phyloP scores from a whole-genome alignment of 1,140 invertebrate species.

The Popillia japonica region DNA sequence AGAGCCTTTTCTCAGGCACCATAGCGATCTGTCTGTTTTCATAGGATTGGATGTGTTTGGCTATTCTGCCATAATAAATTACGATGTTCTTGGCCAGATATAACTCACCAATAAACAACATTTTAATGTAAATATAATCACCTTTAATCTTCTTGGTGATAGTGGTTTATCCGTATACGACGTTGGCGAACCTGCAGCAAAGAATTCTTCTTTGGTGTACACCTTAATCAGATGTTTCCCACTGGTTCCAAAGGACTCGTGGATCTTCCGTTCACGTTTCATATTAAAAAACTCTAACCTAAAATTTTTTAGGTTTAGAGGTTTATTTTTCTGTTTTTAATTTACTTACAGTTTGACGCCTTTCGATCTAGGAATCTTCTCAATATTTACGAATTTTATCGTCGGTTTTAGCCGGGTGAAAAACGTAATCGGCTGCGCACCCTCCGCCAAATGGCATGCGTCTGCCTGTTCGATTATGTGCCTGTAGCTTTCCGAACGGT shows the following conservation, averaged over 20 bases:
- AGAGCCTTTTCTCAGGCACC: too few species aligned
- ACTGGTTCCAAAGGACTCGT: conserved; percentile 58
- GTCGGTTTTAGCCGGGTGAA: conserved; percentile 66
- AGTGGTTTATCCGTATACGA: conserved; percentile 57
- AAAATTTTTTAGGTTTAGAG: too few species aligned
- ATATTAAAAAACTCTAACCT: conserved; percentile 65
- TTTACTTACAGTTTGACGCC: conserved; percentile 58
- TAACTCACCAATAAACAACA: too few species aligned
- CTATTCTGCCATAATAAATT: too few species aligned
- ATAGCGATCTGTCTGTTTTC: too few species aligned
- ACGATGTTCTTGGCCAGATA: too few species aligned
- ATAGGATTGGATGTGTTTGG: too few species aligned
- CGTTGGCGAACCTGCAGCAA: conserved; percentile 54
- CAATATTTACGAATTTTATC: conserved; percentile 58
- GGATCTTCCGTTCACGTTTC: conserved; percentile 60
- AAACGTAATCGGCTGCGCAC: conserved; percentile 63
- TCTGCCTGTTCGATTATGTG: conserved; percentile 61
- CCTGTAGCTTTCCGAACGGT: conserved; percentile 65
- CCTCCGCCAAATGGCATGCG: conserved; percentile 57
- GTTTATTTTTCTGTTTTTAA: too few species aligned
- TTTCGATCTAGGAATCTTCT: conserved; percentile 54
- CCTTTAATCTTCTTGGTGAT: conserved; percentile 63
- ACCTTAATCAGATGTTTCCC: conserved; percentile 57
- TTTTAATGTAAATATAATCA: too few species aligned
- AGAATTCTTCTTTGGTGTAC: conserved; percentile 53